Base-by-base conservation (phyloP, 2,113 vertebrate species). In the Psephotus haematonotus region DNA sequence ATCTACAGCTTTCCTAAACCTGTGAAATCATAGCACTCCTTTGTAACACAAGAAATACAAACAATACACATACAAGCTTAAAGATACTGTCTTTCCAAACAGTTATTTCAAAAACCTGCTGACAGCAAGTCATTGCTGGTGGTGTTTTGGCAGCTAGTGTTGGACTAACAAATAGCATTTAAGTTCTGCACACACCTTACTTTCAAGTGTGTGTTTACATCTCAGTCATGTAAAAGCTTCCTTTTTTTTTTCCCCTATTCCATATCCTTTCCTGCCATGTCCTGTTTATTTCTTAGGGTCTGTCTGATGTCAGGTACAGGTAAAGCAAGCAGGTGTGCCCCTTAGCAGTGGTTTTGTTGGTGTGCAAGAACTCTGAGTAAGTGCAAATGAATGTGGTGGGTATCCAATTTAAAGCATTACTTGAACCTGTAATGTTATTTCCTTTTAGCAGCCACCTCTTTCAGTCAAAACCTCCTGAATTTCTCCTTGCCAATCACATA, bases 401-500 rank as follows among this genome's bases (percentile, higher is more conserved):
- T 33, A 22, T 25, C 83, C 68, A 92, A 55, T 76, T 52, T 88
- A 74, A 76, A 67, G 17, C 7, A 67, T 88, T 88, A 69, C 47
- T 91, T 81, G 33, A 89, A 41, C 22, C 86, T 59, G 75, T 33
- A 80, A 47, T n/a, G 25, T 11, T 67, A 11, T 86, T 94, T 71
- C 72, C 91, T 91, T 87, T 88, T 64, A 88, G 64, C 24, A 92
- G 64, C 28, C 57, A 35, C 57, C 22, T 59, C 22, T 24, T 59
- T 63, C 24, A 59, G 41, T 90, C 93, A 94, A 97, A 95, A 90
- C 50, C 33, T 79, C 84, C 95, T 93, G 91, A 92, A 93, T 79
- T 91, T 96, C 82, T 95, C 68, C 88, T 94, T 95, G 88, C 87
- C 92, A 88, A 88, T 96, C 89, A 93, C 60, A 63, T 96, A 49